Percentiles rank a stretch among this genome's conserved stretches.
Conservation (phyloP, 2,113 vertebrate species). For the Sardina pilchardus region DNA sequence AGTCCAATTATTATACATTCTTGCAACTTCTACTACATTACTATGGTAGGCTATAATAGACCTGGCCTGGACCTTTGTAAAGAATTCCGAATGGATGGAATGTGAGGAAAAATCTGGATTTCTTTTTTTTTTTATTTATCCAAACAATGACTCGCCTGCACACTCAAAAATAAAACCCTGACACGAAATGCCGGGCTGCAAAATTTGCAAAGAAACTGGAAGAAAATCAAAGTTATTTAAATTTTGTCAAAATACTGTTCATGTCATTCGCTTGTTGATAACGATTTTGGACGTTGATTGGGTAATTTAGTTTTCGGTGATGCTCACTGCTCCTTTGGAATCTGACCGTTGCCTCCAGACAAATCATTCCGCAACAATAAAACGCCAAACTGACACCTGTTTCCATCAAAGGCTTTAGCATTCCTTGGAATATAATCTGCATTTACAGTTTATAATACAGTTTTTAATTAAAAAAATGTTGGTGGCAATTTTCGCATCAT, state of each 20-base stretch:
- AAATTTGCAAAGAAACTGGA: too few relatives aligned
- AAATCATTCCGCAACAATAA: not conserved
- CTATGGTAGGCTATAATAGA: not conserved
- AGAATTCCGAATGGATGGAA: not conserved
- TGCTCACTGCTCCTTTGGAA: slow-evolving; percentile 6
- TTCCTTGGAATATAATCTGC: not conserved
- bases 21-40: not conserved
- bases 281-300: not conserved
- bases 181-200: too few relatives aligned
- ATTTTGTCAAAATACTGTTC: too few relatives aligned
- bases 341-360: not conserved
- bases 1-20: not conserved
- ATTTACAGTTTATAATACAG: not conserved
- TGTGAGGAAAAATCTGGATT: not conserved
- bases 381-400: not conserved
- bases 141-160: not conserved
- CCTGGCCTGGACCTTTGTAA: not conserved
- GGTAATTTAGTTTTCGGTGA: not conserved
- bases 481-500: not conserved
- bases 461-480: not conserved
- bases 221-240: too few relatives aligned
- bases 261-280: not conserved
- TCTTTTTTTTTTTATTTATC: not conserved
- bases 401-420: not conserved
- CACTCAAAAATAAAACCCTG: not conserved